Conservation (phyloP, 1,140 invertebrate species). For the Wiebesia pumilae region DNA sequence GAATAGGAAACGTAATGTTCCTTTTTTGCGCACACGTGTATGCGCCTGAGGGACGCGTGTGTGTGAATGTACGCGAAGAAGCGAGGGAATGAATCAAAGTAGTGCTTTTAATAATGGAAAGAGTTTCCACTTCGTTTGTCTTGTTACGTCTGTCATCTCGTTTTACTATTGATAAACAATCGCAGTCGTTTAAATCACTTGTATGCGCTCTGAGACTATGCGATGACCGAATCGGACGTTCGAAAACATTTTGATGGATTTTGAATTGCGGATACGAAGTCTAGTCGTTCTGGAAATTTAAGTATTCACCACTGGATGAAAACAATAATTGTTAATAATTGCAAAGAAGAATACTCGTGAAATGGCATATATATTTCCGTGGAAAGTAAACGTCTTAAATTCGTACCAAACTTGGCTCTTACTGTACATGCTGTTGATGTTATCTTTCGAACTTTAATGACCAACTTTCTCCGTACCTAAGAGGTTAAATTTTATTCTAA, state of each 20-base stretch:
- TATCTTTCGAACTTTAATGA: background rate
- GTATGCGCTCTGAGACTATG: background rate
- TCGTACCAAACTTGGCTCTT: background rate
- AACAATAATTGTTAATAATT: background rate
- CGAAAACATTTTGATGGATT: background rate
- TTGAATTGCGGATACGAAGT: background rate
- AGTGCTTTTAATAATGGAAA: background rate
- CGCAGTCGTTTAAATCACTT: constrained; percentile 13
- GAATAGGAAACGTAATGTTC: background rate
- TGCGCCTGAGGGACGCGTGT: background rate
- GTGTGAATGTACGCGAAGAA: background rate
- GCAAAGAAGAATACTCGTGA: background rate
- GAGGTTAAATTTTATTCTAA: constrained; percentile 21
- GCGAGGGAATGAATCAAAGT: background rate
- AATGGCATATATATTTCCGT: background rate
- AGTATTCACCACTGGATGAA: background rate
- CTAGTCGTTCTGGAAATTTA: background rate
- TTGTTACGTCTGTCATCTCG: constrained; percentile 17
- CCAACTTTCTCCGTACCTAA: constrained; percentile 17
- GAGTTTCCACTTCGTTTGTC: constrained; percentile 30
- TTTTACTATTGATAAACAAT: constrained; percentile 24
- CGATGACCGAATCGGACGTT: background rate
- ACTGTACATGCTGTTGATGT: background rate
- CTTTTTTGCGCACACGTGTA: background rate
- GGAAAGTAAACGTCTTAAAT: background rate